Percentiles rank a stretch among this genome's conserved stretches.
Evolutionary conservation across 2,888 invertebrate species (phyloP).

Genomic region (Callosobruchus maculatus): DNA sequence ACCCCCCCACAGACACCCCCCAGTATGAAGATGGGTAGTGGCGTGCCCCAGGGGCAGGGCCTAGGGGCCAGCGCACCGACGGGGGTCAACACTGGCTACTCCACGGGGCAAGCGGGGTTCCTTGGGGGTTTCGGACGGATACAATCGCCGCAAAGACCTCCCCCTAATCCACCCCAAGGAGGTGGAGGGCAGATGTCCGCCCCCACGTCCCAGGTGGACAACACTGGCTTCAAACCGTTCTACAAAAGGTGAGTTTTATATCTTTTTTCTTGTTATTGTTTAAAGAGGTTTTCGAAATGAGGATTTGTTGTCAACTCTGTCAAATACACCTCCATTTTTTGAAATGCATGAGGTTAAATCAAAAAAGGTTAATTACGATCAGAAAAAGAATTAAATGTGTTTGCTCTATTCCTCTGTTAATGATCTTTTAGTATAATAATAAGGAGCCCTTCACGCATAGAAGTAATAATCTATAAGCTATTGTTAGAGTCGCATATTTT

Average conservation of each 20-base stretch:
- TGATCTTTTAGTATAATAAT: too few relatives aligned
- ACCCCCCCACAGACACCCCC: slow-evolving; percentile 93
- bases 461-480: too few relatives aligned
- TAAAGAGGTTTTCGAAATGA: too few relatives aligned
- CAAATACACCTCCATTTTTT: too few relatives aligned
- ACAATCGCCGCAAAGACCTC: slow-evolving; percentile 47
- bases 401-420: too few relatives aligned
- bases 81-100: slow-evolving; percentile 57
- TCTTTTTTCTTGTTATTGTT: slow-evolving; percentile 3
- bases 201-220: slow-evolving; percentile 49
- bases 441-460: too few relatives aligned
- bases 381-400: too few relatives aligned
- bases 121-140: slow-evolving; percentile 46
- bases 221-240: slow-evolving; percentile 81
- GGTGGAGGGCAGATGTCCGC: slow-evolving; percentile 32
- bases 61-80: slow-evolving; percentile 35
- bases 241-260: slow-evolving; percentile 73
- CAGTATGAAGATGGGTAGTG: slow-evolving; percentile 86
- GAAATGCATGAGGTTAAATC: too few relatives aligned
- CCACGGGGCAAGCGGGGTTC: slow-evolving; percentile 49
- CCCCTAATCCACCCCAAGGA: slow-evolving; percentile 24
- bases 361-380: too few relatives aligned
- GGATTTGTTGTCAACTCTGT: too few relatives aligned
- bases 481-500: too few relatives aligned
- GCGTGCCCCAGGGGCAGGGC: slow-evolving; percentile 45